Percentiles rank a stretch among this genome's conserved stretches.
These are phyloP conservation scores for Brachionus paranguensis DNA, from an alignment of 1,140 invertebrate species.

Conservation along the genomic window DNA sequence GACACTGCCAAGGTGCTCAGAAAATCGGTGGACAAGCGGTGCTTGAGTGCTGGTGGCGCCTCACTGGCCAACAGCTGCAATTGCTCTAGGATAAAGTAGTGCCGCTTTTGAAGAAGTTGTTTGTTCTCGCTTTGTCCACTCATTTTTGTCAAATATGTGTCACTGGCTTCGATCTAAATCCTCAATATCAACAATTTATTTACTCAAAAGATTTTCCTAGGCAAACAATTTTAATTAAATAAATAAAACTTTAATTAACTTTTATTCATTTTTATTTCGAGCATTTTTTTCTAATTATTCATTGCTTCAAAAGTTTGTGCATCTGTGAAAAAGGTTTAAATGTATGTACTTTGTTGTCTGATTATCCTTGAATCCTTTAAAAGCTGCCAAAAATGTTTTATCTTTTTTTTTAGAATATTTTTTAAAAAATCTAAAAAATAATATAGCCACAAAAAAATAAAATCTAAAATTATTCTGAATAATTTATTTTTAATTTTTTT, in stretches of 20 bases:
- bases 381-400: too few relatives aligned
- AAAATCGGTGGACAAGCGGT: conserved; percentile 9
- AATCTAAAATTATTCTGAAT: too few relatives aligned
- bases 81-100: conserved; percentile 8
- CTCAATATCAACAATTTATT: background rate
- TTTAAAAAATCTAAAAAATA: too few relatives aligned
- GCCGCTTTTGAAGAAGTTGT: background rate
- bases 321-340: too few relatives aligned
- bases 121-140: background rate
- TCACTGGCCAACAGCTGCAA: background rate
- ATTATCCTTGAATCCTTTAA: too few relatives aligned
- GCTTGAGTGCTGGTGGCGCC: background rate
- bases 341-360: too few relatives aligned
- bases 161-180: background rate
- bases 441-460: too few relatives aligned
- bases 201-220: background rate
- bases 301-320: too few relatives aligned
- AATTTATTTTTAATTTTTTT: too few relatives aligned
- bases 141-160: background rate
- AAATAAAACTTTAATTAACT: background rate
- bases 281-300: too few relatives aligned
- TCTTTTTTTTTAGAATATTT: too few relatives aligned
- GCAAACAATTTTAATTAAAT: background rate
- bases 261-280: background rate
- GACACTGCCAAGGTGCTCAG: conserved; percentile 10